Evolutionary conservation across 2,797 vertebrate genomes (phyloP).

Genomic region (Buceros bicornis): DNA sequence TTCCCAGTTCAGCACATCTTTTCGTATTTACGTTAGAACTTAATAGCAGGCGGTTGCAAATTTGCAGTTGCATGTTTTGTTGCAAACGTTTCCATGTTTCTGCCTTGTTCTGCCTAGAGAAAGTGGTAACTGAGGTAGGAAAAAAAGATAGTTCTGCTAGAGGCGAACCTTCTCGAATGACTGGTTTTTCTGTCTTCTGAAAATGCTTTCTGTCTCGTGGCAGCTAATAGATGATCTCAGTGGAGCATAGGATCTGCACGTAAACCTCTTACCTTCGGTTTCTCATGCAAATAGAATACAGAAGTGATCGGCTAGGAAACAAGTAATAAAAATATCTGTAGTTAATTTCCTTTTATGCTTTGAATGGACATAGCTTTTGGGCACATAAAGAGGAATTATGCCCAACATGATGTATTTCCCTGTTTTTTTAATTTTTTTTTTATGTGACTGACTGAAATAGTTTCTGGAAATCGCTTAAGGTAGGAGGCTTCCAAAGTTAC

Average conservation of each 20-base stretch:
- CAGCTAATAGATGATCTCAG: neutral
- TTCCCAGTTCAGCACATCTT: neutral
- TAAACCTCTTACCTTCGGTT: neutral
- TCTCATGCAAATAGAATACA: constrained; percentile 7
- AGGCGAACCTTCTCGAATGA: neutral
- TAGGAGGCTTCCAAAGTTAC: constrained; percentile 14
- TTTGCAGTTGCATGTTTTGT: neutral
- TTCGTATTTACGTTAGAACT: neutral
- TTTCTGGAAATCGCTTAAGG: constrained; percentile 44
- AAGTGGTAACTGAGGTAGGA: neutral
- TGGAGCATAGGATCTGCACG: neutral
- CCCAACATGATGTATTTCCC: neutral
- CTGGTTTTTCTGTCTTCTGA: neutral
- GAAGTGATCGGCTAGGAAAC: constrained; percentile 26
- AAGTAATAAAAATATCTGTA: constrained; percentile 15
- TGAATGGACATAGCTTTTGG: constrained; percentile 4
- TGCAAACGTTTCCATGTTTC: neutral
- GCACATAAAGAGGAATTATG: constrained; percentile 41
- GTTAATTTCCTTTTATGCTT: constrained; percentile 32
- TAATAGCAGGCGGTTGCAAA: neutral
- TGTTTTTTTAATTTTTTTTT: neutral
- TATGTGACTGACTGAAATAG: constrained; percentile 19
- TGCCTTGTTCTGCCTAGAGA: neutral
- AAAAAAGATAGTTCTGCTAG: neutral
- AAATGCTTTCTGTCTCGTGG: neutral